Base-by-base conservation (phyloP, 2,888 invertebrate genomes). In the Petrolisthes manimaculis region DNA sequence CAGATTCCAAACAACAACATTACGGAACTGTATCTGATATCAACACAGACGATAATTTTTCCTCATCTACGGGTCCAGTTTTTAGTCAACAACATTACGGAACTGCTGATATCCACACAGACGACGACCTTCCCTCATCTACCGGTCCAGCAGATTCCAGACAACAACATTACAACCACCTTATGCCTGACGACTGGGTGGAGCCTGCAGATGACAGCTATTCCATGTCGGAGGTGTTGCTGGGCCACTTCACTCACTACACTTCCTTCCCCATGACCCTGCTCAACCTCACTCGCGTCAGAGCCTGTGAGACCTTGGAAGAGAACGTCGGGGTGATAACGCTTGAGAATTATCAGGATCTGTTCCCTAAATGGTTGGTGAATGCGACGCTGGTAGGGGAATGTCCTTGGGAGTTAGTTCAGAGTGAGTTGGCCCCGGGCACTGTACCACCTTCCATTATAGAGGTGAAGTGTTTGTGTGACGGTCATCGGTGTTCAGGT, bases 401-500 rank as follows among this genome's bases (percentile, higher is more conserved):
- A n/a, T 88, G 88, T 55, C 84, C 88, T n/a, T 88, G 88, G 88
- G 54, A 84, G 24, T 67, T 88, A 61, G 83, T 75, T 61, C 74
- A 61, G 78, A 37, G 81, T 21, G 80, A 84, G 67, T 75, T 88
- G 6, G 21, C 18, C 14, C 69, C 55, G 8, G 84, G 56, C 37
- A 81, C 55, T 6, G 67, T 88, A 8, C 84, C 80, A 6, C 81
- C 88, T n/a, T 71, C 84, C 74, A 81, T 88, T 21, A 51, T 88
- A 21, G 88, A 88, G 24, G 81, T 88, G 53, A 78, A 67, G 5
- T 88, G 88, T 74, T 84, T 88, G 61, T 88, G 88, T 67, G 61
- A 88, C 75, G 88, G 81, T 5, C 80, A 80, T n/a, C 74, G 54
- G 53, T 88, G 88, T 75, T 88, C 84, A 3, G 12, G 54, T 18